phyloP scores from a whole-genome alignment of 2,113 vertebrate species.

The human region DNA sequence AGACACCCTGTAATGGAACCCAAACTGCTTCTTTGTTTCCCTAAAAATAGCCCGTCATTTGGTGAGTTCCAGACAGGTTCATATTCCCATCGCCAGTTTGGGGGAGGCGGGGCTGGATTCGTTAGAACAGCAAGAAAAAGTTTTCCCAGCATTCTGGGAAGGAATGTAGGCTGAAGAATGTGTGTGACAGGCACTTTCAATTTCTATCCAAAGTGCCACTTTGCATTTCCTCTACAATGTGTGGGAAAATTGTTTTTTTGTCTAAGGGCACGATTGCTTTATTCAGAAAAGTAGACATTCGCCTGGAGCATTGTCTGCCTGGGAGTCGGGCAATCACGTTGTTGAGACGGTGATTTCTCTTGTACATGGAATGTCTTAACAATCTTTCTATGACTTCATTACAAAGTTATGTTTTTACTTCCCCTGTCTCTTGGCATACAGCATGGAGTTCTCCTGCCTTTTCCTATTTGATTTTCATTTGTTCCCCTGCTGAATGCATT shows the following conservation, averaged over 20 bases:
- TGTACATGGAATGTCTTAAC: slow-evolving; percentile 64
- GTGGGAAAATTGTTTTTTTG: slow-evolving; percentile 67
- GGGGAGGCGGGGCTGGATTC: background rate
- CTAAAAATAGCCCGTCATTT: background rate
- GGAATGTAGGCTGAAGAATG: background rate
- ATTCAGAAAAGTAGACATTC: slow-evolving; percentile 32
- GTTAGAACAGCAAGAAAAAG: background rate
- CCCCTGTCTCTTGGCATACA: slow-evolving; percentile 39
- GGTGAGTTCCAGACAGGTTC: background rate
- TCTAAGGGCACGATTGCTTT: slow-evolving; percentile 70
- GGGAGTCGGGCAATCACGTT: slow-evolving; percentile 42
- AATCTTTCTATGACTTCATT: slow-evolving; percentile 74
- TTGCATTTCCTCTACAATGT: slow-evolving; percentile 55
- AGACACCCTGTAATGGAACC: background rate
- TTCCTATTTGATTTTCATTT: slow-evolving; percentile 68
- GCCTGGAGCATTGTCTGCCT: slow-evolving; percentile 38
- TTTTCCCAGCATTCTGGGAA: background rate
- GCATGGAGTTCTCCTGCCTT: slow-evolving; percentile 57
- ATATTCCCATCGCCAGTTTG: background rate
- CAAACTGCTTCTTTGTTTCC: background rate
- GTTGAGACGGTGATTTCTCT: slow-evolving; percentile 66
- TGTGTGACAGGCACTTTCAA: slow-evolving; percentile 38
- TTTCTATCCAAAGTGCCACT: slow-evolving; percentile 59
- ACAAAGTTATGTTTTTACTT: slow-evolving; percentile 64
- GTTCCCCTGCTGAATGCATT: slow-evolving; percentile 9